phyloP scores from a whole-genome alignment of 2,113 vertebrate genomes.

The Paracanthobrama guichenoti region DNA sequence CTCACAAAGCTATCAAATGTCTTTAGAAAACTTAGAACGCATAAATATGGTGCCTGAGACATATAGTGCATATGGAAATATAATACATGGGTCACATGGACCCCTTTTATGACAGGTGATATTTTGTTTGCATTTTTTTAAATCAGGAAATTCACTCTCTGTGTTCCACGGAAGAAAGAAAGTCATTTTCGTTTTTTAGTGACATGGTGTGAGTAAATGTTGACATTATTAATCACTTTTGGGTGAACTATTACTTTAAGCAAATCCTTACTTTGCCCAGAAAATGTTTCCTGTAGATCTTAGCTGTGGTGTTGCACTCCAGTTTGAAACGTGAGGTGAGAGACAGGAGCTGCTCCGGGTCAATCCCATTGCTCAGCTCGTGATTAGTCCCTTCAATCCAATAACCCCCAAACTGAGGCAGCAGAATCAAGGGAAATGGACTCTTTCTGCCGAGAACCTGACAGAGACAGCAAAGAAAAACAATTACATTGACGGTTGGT shows the following conservation, averaged over 20 bases:
- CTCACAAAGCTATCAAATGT: neutral
- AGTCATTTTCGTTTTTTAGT: neutral
- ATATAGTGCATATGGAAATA: neutral
- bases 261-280: constrained; percentile 87
- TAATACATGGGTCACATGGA: neutral
- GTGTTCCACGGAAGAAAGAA: neutral
- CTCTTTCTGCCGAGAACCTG: constrained; percentile 88
- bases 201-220: neutral
- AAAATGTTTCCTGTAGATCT: constrained; percentile 93
- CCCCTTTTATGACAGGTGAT: neutral
- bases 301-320: constrained; percentile 88
- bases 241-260: neutral
- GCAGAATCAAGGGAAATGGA: constrained; percentile 92
- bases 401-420: constrained; percentile 98
- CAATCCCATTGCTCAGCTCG: constrained; percentile 75
- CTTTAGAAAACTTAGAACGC: neutral
- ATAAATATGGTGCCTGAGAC: neutral
- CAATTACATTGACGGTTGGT: neutral
- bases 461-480: constrained; percentile 8
- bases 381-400: constrained; percentile 99
- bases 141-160: neutral
- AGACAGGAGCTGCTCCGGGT: constrained; percentile 73
- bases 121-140: neutral
- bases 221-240: neutral
- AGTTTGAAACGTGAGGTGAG: constrained; percentile 80